Evolutionary conservation across 2,113 vertebrate genomes (phyloP).

Genomic region (Pterocles gutturalis): DNA sequence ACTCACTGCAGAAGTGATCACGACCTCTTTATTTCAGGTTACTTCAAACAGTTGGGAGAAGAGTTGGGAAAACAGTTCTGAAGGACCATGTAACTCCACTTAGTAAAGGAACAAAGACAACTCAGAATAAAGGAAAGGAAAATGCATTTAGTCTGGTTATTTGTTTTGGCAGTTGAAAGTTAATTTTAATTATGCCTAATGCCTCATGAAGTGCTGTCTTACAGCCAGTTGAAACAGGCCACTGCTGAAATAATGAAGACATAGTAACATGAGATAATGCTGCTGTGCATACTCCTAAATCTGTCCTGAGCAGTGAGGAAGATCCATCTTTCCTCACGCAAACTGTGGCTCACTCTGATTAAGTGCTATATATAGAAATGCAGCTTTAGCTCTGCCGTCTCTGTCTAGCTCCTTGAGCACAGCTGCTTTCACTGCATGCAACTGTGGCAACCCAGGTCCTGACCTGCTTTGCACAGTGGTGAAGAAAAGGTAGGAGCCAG

Average conservation of each 20-base stretch:
- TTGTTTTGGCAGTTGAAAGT: slow-evolving; percentile 35
- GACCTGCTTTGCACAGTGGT: not conserved
- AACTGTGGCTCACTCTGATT: not conserved
- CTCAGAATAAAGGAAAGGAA: not conserved
- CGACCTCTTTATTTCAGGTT: not conserved
- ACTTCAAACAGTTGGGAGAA: not conserved
- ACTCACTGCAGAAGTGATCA: not conserved
- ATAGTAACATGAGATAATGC: slow-evolving; percentile 8
- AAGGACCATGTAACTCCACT: not conserved
- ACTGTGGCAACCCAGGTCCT: not conserved
- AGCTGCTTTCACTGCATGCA: not conserved
- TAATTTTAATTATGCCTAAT: slow-evolving; percentile 8
- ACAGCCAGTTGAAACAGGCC: slow-evolving; percentile 43
- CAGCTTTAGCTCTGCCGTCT: not conserved
- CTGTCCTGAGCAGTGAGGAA: not conserved
- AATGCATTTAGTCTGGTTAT: not conserved
- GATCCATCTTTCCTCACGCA: not conserved
- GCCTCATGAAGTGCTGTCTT: slow-evolving; percentile 2
- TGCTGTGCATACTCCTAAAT: not conserved
- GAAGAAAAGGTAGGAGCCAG: not conserved
- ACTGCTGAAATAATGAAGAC: slow-evolving; percentile 22
- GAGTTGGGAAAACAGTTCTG: not conserved
- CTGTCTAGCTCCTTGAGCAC: not conserved
- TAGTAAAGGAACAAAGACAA: not conserved
- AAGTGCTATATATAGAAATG: not conserved